A percentile compares a stretch with the other conserved stretches of the same genome.
Conservation (phyloP, 2,888 invertebrate genomes). For the Euphydryas editha region DNA sequence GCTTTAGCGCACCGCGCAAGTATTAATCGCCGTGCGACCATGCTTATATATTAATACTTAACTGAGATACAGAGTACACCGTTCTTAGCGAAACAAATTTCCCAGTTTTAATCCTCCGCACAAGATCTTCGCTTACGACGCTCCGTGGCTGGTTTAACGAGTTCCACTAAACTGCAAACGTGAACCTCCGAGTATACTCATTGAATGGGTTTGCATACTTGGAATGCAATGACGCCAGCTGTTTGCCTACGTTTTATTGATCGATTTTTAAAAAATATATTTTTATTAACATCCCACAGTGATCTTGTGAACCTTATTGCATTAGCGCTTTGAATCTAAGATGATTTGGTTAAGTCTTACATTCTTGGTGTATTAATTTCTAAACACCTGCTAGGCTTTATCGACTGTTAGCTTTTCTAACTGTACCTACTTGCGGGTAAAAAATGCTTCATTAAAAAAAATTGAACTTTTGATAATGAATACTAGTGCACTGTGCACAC, state of each 20-base stretch:
- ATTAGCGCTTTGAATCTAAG: slow-evolving; percentile 23
- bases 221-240: slow-evolving; percentile 65
- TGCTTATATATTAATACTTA: slow-evolving; percentile 33
- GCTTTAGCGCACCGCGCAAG: slow-evolving; percentile 34
- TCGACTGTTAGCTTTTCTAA: not conserved
- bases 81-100: slow-evolving; percentile 32
- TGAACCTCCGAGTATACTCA: slow-evolving; percentile 29
- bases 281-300: slow-evolving; percentile 45
- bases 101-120: slow-evolving; percentile 40
- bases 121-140: slow-evolving; percentile 29
- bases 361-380: slow-evolving; percentile 23
- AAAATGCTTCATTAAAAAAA: not conserved
- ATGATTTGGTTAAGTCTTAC: slow-evolving; percentile 13
- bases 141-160: slow-evolving; percentile 26
- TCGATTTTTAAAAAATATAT: slow-evolving; percentile 58
- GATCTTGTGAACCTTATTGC: slow-evolving; percentile 37
- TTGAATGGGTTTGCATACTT: slow-evolving; percentile 61
- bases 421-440: not conserved
- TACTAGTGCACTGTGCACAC: not conserved
- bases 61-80: slow-evolving; percentile 33
- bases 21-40: slow-evolving; percentile 30
- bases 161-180: slow-evolving; percentile 38
- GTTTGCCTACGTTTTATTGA: slow-evolving; percentile 54
- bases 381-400: slow-evolving; percentile 26
- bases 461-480: not conserved